Base-by-base conservation (phyloP, 2,888 invertebrate species). In the Selenia dentaria region DNA sequence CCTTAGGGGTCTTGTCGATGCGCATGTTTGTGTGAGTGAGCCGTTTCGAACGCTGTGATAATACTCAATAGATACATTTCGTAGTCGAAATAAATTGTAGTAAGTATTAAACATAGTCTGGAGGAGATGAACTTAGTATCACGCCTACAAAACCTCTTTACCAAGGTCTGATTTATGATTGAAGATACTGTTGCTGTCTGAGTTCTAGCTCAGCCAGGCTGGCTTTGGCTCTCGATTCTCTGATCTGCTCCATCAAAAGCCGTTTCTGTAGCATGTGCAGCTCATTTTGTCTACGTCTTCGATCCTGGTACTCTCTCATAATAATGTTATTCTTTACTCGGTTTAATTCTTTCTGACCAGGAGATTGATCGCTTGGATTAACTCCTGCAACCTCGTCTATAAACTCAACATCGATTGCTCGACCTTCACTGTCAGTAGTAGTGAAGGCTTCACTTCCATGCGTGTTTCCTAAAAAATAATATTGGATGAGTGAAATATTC, bases 161-260 rank as follows among this genome's bases (percentile, higher is more conserved):
- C n/a, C n/a, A n/a, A 16, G 16, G 2, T 16, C 1, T 25, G 10
- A 38, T 26, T 10, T 32, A 27, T 13, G 13, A 6, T 4, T 16
- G 13, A 6, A 28, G 12, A 22, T 29, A 31, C 11, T 31, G 29
- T 1, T 32, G 31, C 14, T 26, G 31, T 11, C 16, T 39, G 5
- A 39, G 31, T 16, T 39, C 39, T 8, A 41, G n/a, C 26, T 41
- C 41, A 8, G 43, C 43, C 0, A 36, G 16, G 18, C 27, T 31
- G 1, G 44, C 44, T 14, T 44, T 44, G 1, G 44, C 37, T 27
- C 20, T 26, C 1, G 37, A 37, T 18, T 44, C 37, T 6, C 36
- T 26, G 14, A 44, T 26, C 20, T 38, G 24, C 26, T 43, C 35
- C 12, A 32, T 28, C 8, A 44, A 9, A 9, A 44, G 22, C n/a